Conservation (phyloP, 2,797 vertebrate genomes). For the Peromyscus nudipes region DNA sequence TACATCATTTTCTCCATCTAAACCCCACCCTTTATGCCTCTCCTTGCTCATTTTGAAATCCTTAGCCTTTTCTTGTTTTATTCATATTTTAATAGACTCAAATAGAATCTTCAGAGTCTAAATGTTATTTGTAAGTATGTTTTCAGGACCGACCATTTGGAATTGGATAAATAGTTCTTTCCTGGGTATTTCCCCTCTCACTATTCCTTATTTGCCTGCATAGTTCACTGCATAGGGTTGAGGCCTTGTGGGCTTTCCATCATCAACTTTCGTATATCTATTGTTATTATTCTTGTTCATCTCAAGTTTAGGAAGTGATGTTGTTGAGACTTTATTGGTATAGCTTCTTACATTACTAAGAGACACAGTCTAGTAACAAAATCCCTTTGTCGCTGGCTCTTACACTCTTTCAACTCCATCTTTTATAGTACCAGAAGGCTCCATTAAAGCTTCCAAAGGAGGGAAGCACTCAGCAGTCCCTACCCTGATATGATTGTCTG, state of each 20-base stretch:
- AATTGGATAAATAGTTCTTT: neutral
- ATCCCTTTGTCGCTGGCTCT: neutral
- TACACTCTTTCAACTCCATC: neutral
- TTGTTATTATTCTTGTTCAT: neutral
- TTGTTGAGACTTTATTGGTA: neutral
- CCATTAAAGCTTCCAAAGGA: too few relatives aligned
- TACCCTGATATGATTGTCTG: neutral
- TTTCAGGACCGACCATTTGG: neutral
- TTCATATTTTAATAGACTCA: neutral
- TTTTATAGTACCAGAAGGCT: neutral
- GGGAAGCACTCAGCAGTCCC: neutral
- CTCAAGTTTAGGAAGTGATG: too few relatives aligned
- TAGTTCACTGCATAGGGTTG: neutral
- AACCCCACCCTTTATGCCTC: too few relatives aligned
- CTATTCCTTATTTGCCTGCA: neutral
- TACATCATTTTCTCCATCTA: neutral
- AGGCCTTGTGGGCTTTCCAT: neutral
- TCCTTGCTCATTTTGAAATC: neutral
- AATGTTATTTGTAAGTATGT: neutral
- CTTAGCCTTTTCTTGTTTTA: neutral
- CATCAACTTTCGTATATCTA: neutral
- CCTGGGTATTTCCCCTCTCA: too few relatives aligned
- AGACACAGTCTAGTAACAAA: neutral
- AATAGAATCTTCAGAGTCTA: neutral
- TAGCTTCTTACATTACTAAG: neutral